A percentile compares a stretch with the other conserved stretches of the same genome.
These are phyloP conservation scores for Anhinga rufa DNA, from an alignment of 2,113 vertebrate genomes.

Conservation along the genomic window DNA sequence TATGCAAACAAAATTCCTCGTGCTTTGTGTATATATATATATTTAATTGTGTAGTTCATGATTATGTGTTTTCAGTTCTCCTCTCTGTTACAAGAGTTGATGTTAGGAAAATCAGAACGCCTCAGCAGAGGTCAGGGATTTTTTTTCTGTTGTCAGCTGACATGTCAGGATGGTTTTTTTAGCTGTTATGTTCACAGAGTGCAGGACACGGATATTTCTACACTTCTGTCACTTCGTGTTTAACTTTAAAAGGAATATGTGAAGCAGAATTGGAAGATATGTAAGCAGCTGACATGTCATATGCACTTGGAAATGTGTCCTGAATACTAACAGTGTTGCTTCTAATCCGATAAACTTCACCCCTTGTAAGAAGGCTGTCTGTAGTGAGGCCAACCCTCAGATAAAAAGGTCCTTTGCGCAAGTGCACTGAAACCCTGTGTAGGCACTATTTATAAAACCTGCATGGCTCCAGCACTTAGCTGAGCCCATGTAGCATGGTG, in stretches of 20 bases:
- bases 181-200: conserved; percentile 30
- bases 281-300: conserved; percentile 53
- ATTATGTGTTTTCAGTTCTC: not conserved
- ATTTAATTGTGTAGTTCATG: not conserved
- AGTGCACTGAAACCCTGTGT: not conserved
- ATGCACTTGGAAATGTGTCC: conserved; percentile 32
- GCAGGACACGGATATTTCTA: conserved; percentile 29
- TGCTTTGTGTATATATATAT: not conserved
- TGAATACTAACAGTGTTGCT: conserved; percentile 3
- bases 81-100: not conserved
- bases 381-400: not conserved
- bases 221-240: conserved; percentile 56
- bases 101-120: not conserved
- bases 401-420: not conserved
- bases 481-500: not conserved
- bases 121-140: not conserved
- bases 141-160: conserved; percentile 10
- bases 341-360: conserved; percentile 39
- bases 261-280: conserved; percentile 39
- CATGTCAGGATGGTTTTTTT: conserved; percentile 5
- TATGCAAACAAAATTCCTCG: not conserved
- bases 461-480: not conserved
- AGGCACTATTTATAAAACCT: conserved; percentile 20
- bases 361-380: not conserved
- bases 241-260: conserved; percentile 33